These are phyloP conservation scores for Diaprepes abbreviatus DNA, from an alignment of 2,888 invertebrate genomes.

Conservation along the genomic window DNA sequence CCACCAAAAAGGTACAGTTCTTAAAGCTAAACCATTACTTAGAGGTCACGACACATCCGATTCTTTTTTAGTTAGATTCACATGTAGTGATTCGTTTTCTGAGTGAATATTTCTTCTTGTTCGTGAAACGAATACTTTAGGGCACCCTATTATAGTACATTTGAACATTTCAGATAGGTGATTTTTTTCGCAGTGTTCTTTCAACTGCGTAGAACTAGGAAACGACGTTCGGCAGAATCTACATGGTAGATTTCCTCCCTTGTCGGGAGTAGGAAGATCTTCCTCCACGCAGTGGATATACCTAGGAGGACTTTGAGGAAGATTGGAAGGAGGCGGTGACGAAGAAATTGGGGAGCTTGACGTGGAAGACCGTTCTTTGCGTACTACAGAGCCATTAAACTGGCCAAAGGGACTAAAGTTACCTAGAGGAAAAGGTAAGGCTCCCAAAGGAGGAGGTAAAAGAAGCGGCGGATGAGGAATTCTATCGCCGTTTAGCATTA, in stretches of 20 bases:
- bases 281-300: conserved; percentile 77
- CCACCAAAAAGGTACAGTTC: conserved; percentile 67
- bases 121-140: conserved; percentile 83
- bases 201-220: conserved; percentile 74
- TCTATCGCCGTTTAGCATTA: conserved; percentile 69
- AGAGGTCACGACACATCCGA: conserved; percentile 66
- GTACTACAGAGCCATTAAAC: conserved; percentile 63
- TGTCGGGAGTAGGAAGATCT: conserved; percentile 76
- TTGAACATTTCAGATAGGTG: conserved; percentile 80
- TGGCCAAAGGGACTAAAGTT: conserved; percentile 66
- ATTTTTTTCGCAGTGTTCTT: conserved; percentile 80
- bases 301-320: conserved; percentile 57
- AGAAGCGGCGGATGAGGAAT: conserved; percentile 73
- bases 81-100: conserved; percentile 75
- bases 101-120: conserved; percentile 84
- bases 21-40: conserved; percentile 62
- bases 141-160: conserved; percentile 83
- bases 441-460: conserved; percentile 73
- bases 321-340: conserved; percentile 69
- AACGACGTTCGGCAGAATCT: conserved; percentile 78
- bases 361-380: conserved; percentile 68
- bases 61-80: conserved; percentile 63
- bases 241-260: conserved; percentile 78
- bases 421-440: conserved; percentile 70
- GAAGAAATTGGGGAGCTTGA: conserved; percentile 71